These are phyloP conservation scores for Epizoanthus scotinus DNA, from an alignment of 92 coral and sea anemone species.

Conservation along the genomic window DNA sequence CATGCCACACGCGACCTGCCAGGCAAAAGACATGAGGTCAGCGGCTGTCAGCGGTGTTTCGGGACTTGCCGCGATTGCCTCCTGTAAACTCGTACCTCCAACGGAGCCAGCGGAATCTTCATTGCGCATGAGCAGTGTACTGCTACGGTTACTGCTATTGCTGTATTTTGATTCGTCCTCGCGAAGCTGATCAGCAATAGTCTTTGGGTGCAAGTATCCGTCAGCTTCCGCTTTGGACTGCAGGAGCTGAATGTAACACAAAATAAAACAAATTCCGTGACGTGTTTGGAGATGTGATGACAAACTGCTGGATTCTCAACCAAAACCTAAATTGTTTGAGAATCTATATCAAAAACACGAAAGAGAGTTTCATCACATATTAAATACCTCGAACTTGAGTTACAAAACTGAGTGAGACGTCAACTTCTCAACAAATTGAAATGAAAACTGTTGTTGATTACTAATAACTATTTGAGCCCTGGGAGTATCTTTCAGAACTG, in stretches of 20 bases:
- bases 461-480: no score
- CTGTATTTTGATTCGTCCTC: slow-evolving; percentile 31
- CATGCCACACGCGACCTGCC: slow-evolving; percentile 42
- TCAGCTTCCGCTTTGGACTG: background rate
- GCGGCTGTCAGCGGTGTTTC: slow-evolving; percentile 16
- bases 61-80: background rate
- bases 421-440: no score
- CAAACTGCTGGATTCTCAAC: no score
- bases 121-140: slow-evolving; percentile 12
- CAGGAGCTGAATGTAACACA: background rate
- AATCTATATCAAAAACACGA: no score
- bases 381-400: no score
- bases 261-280: no score
- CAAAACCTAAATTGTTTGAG: no score
- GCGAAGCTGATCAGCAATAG: background rate
- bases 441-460: no score
- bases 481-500: no score
- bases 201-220: slow-evolving; percentile 9
- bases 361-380: no score
- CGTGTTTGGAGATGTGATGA: no score
- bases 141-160: slow-evolving; percentile 11
- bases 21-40: slow-evolving; percentile 38
- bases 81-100: background rate
- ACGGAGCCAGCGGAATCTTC: slow-evolving; percentile 23
- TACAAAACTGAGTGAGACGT: no score